Conservation (phyloP, 35 echinoderm and acorn worm genomes). For the Stichopus chloronotus region DNA sequence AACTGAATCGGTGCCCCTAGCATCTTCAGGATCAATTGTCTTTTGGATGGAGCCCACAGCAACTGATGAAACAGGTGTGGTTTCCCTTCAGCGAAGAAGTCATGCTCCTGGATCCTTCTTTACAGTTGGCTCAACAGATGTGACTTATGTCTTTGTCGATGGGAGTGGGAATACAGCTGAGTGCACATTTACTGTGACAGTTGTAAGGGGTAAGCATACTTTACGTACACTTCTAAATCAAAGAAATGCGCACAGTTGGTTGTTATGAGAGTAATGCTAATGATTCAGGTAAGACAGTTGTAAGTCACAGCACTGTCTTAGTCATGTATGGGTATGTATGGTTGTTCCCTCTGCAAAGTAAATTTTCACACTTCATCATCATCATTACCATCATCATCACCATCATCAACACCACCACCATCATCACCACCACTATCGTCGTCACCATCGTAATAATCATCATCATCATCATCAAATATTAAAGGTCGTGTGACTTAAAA, state of each 20-base stretch:
- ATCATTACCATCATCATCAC: too few relatives aligned
- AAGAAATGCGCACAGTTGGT: background rate
- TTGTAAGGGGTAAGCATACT: background rate
- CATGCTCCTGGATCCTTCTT: constrained; percentile 14
- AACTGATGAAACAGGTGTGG: constrained; percentile 40
- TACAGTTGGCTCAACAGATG: background rate
- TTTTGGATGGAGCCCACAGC: constrained; percentile 69
- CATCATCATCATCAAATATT: too few relatives aligned
- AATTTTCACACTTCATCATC: too few relatives aligned
- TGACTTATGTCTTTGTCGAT: constrained; percentile 36
- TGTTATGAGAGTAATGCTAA: background rate
- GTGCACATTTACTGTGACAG: constrained; percentile 5
- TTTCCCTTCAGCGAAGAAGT: background rate
- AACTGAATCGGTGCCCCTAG: constrained; percentile 33
- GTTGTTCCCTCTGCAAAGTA: too few relatives aligned
- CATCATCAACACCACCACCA: too few relatives aligned
- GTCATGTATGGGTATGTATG: too few relatives aligned
- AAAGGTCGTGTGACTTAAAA: too few relatives aligned
- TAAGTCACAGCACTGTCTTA: background rate
- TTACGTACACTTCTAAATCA: too few relatives aligned
- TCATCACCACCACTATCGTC: too few relatives aligned
- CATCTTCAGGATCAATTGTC: constrained; percentile 23
- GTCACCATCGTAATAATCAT: too few relatives aligned
- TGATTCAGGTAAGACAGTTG: background rate
- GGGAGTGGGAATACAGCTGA: constrained; percentile 23